Evolutionary conservation across 1,140 invertebrate genomes (phyloP), one percentile per base, ranked within the genome.

Genomic region (Sweltsa coloradensis): DNA sequence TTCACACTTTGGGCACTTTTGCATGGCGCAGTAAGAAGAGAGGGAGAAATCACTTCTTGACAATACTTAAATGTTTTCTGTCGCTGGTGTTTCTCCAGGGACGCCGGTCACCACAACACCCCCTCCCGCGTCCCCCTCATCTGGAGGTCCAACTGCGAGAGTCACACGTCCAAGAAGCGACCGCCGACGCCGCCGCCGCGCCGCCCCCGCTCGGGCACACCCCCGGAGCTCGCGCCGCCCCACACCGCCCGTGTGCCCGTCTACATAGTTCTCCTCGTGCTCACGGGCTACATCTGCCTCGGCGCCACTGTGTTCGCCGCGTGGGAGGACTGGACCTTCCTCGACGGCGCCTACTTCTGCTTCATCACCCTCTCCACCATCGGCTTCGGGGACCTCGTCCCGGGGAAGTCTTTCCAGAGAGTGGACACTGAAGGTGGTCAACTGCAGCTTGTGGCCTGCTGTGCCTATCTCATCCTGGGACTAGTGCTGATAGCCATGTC

Each of bases 401-500:
- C 85, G 3, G 71, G 74, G 29, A 69, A 69, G 44, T 60, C 72
- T 52, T 50, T 76, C 59, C 56, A 75, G 61, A 60, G 63, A 57
- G 64, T 71, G 3, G 76, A 80, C 73, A 71, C 49, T 34, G 51
- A 66, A 41, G 66, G 62, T 34, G 73, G 68, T 4, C 71, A 77
- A 44, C 64, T 71, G 9, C 85, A 89, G 61, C 69, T 91, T 49
- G 78, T 90, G 23, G 80, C 83, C 9, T 89, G 85, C 62, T 89
- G 87, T 60, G 69, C 88, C 1, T 95, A 93, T 62, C 63, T 95
- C 26, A 72, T 94, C 26, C 73, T 94, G 51, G 91, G 91, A 19
- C 72, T 95, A 23, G 84, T 91, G 11, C 66, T 95, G 24, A 81
- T 95, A 53, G 89, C 90, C 1, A 94, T 92, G 88, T 87, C 88